Conservation (phyloP, 2,113 vertebrate species). For the Chiloscyllium plagiosum region DNA sequence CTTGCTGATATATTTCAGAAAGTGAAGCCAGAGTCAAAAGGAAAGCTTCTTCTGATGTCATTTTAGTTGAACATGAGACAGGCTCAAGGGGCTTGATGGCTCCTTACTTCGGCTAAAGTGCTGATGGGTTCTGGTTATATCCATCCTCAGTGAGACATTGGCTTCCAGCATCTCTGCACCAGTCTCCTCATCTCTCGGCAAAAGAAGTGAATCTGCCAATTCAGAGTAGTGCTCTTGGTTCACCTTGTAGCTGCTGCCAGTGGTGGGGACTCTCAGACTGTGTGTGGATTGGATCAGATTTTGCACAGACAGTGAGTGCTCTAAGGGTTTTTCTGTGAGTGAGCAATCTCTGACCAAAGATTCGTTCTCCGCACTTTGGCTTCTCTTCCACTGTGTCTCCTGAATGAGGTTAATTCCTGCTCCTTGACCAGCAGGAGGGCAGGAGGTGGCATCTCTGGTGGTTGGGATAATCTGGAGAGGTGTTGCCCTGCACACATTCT, state of each 20-base stretch:
- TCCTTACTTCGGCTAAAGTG: constrained; percentile 60
- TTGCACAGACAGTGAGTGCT: constrained; percentile 88
- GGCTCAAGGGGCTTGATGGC: constrained; percentile 70
- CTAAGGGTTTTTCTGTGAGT: constrained; percentile 60
- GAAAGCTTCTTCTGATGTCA: constrained; percentile 58
- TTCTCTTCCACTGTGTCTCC: constrained; percentile 74
- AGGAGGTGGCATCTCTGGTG: constrained; percentile 64
- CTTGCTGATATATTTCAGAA: constrained; percentile 75
- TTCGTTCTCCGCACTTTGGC: constrained; percentile 77
- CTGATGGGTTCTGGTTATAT: constrained; percentile 69
- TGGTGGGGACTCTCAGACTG: constrained; percentile 65
- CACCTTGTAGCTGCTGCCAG: constrained; percentile 73
- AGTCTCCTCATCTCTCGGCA: constrained; percentile 83
- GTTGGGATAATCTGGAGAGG: constrained; percentile 57
- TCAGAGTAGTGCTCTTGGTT: constrained; percentile 65
- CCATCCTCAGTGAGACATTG: constrained; percentile 79
- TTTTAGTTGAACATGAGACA: constrained; percentile 85
- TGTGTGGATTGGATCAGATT: constrained; percentile 74
- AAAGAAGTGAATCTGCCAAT: constrained; percentile 86
- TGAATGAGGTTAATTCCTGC: constrained; percentile 60
- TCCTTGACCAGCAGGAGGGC: constrained; percentile 63
- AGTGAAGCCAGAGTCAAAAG: constrained; percentile 64
- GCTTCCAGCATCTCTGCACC: constrained; percentile 56
- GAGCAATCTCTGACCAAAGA: constrained; percentile 66
- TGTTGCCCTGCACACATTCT: constrained; percentile 58